Evolutionary conservation across 2,113 vertebrate species (phyloP), one percentile per base, ranked within the genome.

Genomic region (Sinocyclocheilus anshuiensis): DNA sequence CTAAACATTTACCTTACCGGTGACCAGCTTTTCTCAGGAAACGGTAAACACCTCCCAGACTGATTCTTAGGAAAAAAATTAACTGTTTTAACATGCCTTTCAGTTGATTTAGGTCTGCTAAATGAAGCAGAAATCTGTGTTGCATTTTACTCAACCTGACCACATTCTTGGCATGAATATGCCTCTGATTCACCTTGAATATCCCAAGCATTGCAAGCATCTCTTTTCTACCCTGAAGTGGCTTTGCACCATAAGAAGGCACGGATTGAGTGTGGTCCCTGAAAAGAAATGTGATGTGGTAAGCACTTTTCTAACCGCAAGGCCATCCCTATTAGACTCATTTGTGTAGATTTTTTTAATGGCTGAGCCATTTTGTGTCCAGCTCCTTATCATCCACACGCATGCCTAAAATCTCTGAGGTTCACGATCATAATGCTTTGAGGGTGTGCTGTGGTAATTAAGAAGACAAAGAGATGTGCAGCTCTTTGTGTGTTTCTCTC

Each of bases 1-100:
- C n/a, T 71, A 83, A 83, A 83, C 65, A 71, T 83, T 83, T 29
- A 45, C 42, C 24, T 85, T 29, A 80, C 59, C 24, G 36, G 42
- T 65, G 6, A 76, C 18, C n/a, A 48, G 71, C 78, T 86, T 39
- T 22, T 61, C 55, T 81, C 33, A 45, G 67, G 22, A 67, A 83
- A 87, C 63, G 48, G 67, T 72, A 85, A 85, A 78, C 72, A 45
- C 26, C 33, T 50, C 33, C 36, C 77, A 53, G 55, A 69, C 75
- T 76, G 69, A 59, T 84, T 42, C 7, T 33, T 33, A 10, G 12
- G 59, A 53, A 18, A 11, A 63, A 50, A 12, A 16, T 15, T 24
- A 45, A 4, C 4, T 12, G 33, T 67, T 88, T 84, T 55, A 78
- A 59, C 16, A 39, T 50, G 39, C 55, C 48, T 69, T 84, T 61